Conservation (phyloP, 1,140 invertebrate genomes). For the Bombus affinis region DNA sequence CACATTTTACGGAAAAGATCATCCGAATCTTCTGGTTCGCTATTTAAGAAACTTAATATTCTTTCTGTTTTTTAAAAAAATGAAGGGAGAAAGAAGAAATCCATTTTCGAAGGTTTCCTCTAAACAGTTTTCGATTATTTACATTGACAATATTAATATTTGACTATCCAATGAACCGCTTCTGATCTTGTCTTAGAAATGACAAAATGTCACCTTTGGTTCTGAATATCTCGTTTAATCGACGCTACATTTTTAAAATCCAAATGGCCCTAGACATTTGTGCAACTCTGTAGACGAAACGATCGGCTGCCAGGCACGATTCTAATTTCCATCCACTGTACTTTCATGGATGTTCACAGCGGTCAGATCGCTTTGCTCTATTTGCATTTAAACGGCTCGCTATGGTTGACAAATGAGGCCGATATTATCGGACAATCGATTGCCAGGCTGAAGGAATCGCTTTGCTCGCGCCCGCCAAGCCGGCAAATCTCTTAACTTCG, state of each 20-base stretch:
- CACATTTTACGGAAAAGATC: not conserved
- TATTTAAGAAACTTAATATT: not conserved
- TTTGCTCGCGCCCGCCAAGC: conserved; percentile 50
- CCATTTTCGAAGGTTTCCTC: not conserved
- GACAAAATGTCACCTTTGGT: no score
- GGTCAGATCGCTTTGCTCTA: conserved; percentile 55
- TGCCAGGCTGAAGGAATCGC: conserved; percentile 55
- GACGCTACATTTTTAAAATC: not conserved
- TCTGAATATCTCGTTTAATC: no score
- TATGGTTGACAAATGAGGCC: conserved; percentile 76
- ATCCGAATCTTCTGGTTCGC: not conserved
- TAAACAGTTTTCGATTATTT: no score
- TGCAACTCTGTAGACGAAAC: not conserved
- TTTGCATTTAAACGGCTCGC: conserved; percentile 75
- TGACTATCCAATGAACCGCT: no score
- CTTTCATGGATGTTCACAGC: conserved; percentile 36
- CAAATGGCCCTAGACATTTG: not conserved
- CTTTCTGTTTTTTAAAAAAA: not conserved
- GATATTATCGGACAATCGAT: conserved; percentile 79
- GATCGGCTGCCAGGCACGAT: conserved; percentile 10
- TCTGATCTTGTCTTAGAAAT: no score
- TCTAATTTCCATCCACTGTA: conserved; percentile 38
- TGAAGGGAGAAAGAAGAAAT: not conserved
- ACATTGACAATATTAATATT: no score
- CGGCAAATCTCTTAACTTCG: conserved; percentile 68